phyloP scores from a whole-genome alignment of 92 coral and sea anemone genomes.

The Chrysogorgia sp. region DNA sequence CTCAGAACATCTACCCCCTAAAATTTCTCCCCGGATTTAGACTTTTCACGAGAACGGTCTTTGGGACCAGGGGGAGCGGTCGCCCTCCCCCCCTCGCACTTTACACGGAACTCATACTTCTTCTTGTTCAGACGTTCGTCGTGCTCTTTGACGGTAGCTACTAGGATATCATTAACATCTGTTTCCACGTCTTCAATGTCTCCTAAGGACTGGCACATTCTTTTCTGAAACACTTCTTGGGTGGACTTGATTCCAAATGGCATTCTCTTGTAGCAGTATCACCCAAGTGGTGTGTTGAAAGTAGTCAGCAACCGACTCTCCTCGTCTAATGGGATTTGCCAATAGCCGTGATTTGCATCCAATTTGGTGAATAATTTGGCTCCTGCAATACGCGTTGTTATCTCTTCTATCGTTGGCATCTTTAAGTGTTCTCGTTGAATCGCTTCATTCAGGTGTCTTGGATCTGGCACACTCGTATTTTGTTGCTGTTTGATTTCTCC shows the following conservation, averaged over 20 bases:
- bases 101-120: not conserved
- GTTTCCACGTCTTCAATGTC: not conserved
- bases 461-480: no score
- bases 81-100: constrained; percentile 1
- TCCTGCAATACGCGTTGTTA: no score
- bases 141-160: not conserved
- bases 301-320: constrained; percentile 18
- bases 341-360: constrained; percentile 24
- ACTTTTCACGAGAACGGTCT: constrained; percentile 28
- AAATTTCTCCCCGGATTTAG: constrained; percentile 5
- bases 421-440: no score
- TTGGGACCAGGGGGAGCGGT: no score
- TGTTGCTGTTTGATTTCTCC: no score
- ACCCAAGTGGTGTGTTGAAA: constrained; percentile 13
- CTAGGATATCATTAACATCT: constrained; percentile 18
- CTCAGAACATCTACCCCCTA: not conserved
- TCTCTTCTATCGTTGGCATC: no score
- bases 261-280: constrained; percentile 3
- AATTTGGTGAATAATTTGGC: not conserved
- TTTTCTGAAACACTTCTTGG: constrained; percentile 28
- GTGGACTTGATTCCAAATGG: constrained; percentile 30
- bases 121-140: constrained; percentile 21
- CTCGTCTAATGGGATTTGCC: constrained; percentile 16
- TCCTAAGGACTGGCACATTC: constrained; percentile 15
- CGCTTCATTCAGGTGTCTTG: no score